Evolutionary conservation across 2,888 invertebrate species (phyloP), one percentile per base, ranked within the genome.

Genomic region (Xestia ashworthii): DNA sequence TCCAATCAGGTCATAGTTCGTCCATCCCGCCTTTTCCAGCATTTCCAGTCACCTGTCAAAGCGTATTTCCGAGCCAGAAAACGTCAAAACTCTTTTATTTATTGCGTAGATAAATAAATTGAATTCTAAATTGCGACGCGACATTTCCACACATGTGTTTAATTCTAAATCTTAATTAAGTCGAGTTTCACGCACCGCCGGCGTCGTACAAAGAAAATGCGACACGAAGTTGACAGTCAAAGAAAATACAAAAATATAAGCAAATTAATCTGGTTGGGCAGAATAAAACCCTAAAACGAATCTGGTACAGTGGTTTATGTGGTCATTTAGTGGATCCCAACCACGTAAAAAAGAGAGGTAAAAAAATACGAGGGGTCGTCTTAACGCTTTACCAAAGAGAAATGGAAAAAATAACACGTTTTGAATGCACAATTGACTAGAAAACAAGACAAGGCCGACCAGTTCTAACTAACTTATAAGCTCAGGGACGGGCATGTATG

Each of bases 151-250:
- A 72, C 62, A 44, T 60, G 55, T 71, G 71, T 72, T 58, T 41
- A 53, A 83, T 41, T 67, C 70, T 72, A 58, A 78, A 78, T 81
- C 79, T 83, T 79, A 81, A 81, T 81, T 72, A 83, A 69, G 65
- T 53, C 68, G 53, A 65, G 50, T 79, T 83, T 71, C n/a, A 81
- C 84, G 81, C 84, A 48, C 53, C 12, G 53, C 1, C 22, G 58
- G 71, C 78, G 41, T 14, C n/a, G 50, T 60, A 65, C 58, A 65
- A 60, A 69, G 65, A 78, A 69, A 83, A 46, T 38, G 9, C 22
- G 69, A 69, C 5, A 32, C 41, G 6, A 48, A 67, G 11, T 53
- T 69, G 19, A 50, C 41, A 25, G 16, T 22, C 50, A 38, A 64
- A 16, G 53, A 71, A 46, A 66, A 14, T 78, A 16, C 22, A 48